Conservation (phyloP, 2,888 invertebrate species). For the Malacosoma neustria region DNA sequence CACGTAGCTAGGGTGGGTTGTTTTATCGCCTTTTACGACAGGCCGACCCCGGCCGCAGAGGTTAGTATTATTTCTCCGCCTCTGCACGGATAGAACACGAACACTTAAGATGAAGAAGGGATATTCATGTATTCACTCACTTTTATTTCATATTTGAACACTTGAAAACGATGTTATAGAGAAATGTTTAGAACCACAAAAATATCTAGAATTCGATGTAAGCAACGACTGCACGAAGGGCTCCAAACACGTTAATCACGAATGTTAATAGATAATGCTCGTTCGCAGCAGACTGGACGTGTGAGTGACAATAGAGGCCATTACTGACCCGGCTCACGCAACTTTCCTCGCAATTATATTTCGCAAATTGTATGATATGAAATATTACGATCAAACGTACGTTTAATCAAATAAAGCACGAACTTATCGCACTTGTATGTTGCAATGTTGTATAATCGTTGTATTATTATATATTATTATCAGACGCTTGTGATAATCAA, state of each 20-base stretch:
- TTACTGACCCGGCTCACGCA: constrained; percentile 24
- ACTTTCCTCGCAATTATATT: constrained; percentile 38
- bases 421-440: constrained; percentile 3
- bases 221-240: constrained; percentile 5
- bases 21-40: no score
- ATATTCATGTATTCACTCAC: no score
- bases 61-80: no score
- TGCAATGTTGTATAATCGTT: not conserved
- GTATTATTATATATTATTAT: not conserved
- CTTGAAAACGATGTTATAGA: no score
- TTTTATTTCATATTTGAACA: no score
- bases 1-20: no score
- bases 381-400: not conserved
- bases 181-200: no score
- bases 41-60: no score
- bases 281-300: constrained; percentile 13
- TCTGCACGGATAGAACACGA: no score
- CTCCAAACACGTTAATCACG: constrained; percentile 4
- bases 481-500: not conserved
- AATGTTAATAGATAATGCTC: constrained; percentile 4
- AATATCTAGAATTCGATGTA: constrained; percentile 5
- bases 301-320: constrained; percentile 27
- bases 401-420: constrained; percentile 2
- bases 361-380: constrained; percentile 12
- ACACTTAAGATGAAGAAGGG: no score